Conservation (phyloP, 92 coral and sea anemone species). For the Scolanthus callimorphus region DNA sequence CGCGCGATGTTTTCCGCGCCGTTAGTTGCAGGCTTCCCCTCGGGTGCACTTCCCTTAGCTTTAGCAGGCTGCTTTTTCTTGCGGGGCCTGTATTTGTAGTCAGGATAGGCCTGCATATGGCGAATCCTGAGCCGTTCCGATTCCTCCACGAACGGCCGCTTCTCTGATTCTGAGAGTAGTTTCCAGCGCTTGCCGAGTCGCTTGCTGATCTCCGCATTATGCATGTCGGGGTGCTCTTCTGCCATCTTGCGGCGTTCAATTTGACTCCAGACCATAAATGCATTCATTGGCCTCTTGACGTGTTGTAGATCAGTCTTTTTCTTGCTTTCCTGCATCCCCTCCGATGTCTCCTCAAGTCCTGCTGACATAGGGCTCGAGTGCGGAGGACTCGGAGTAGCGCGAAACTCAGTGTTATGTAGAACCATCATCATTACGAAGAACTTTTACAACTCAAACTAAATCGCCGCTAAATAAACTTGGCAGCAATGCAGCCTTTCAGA, state of each 20-base stretch:
- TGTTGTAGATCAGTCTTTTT: slow-evolving; percentile 67
- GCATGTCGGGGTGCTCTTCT: slow-evolving; percentile 99
- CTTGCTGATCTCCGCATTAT: slow-evolving; percentile 99
- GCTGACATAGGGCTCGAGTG: slow-evolving; percentile 35
- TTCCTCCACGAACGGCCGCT: slow-evolving; percentile 95
- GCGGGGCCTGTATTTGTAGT: slow-evolving; percentile 97
- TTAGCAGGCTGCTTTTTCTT: slow-evolving; percentile 94
- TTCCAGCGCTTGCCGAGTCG: slow-evolving; percentile 99
- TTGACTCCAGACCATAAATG: slow-evolving; percentile 99
- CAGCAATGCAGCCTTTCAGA: too few species aligned
- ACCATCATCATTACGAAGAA: slow-evolving; percentile 77
- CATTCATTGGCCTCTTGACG: slow-evolving; percentile 98
- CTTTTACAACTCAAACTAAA: too few species aligned
- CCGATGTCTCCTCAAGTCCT: slow-evolving; percentile 38
- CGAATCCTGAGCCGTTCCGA: slow-evolving; percentile 92
- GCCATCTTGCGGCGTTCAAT: slow-evolving; percentile 99
- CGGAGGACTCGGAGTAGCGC: slow-evolving; percentile 83
- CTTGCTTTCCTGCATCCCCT: slow-evolving; percentile 34
- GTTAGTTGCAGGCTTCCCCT: slow-evolving; percentile 37
- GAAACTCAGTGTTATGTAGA: slow-evolving; percentile 85
- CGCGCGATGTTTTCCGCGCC: slow-evolving; percentile 55
- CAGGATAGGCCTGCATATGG: slow-evolving; percentile 99
- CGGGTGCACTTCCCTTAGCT: slow-evolving; percentile 43
- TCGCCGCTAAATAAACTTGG: too few species aligned
- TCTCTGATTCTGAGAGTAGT: slow-evolving; percentile 89